These are phyloP conservation scores for Vulpes ferrilata DNA, from an alignment of 2,113 vertebrate genomes.

Conservation along the genomic window DNA sequence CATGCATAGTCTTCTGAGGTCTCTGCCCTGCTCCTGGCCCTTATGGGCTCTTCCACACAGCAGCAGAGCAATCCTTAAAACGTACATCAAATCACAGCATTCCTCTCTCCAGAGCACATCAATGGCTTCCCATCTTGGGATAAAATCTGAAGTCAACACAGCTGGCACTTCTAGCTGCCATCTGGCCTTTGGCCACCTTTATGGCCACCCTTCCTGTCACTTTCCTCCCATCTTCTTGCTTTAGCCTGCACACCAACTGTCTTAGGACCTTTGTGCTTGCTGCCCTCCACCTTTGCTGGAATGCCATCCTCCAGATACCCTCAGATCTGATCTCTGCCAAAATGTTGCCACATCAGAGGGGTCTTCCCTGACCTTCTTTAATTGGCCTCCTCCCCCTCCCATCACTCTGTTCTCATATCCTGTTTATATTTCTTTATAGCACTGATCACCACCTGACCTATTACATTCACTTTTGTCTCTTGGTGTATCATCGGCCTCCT, in stretches of 20 bases:
- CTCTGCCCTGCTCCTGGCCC: background rate
- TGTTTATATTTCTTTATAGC: conserved; percentile 2
- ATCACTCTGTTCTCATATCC: background rate
- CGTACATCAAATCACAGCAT: background rate
- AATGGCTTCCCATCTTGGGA: background rate
- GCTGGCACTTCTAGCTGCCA: background rate
- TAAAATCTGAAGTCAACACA: background rate
- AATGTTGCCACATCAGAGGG: background rate
- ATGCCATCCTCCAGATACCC: background rate
- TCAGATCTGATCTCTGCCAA: background rate
- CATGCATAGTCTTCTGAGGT: background rate
- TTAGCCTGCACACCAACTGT: background rate
- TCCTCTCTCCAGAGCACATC: background rate
- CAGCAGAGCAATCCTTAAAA: background rate
- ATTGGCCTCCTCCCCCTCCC: background rate
- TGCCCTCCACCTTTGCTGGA: background rate
- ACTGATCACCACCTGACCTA: background rate
- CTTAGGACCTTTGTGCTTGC: background rate
- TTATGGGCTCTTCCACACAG: background rate
- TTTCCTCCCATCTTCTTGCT: background rate
- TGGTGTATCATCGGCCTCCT: background rate
- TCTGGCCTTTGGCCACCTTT: background rate
- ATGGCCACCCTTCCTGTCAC: background rate
- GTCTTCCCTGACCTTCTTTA: background rate
- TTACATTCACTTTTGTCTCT: background rate